These are phyloP conservation scores for Campoletis raptor DNA, from an alignment of 2,888 invertebrate genomes.

Conservation along the genomic window DNA sequence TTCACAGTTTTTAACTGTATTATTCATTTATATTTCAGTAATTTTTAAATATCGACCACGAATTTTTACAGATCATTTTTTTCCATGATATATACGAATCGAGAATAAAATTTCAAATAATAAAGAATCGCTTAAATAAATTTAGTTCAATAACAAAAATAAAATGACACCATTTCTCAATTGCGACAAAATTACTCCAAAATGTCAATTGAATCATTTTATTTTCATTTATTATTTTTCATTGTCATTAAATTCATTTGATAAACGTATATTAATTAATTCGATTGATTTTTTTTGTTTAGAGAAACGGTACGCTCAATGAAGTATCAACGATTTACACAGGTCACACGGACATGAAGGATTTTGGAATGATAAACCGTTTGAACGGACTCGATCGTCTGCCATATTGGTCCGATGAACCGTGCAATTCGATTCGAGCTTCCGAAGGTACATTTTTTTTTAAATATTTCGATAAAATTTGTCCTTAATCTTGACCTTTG, in stretches of 20 bases:
- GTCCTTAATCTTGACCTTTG: background rate
- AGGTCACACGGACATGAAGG: conserved; percentile 90
- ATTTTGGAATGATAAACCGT: conserved; percentile 91
- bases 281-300: background rate
- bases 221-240: too few species aligned
- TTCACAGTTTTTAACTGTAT: too few species aligned
- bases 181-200: too few species aligned
- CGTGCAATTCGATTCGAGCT: conserved; percentile 88
- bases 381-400: conserved; percentile 91
- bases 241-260: background rate
- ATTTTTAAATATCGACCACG: too few species aligned
- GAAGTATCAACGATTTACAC: conserved; percentile 93
- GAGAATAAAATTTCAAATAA: background rate
- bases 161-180: background rate
- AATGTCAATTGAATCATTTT: too few species aligned
- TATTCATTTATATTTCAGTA: too few species aligned
- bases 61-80: too few species aligned
- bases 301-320: conserved; percentile 93
- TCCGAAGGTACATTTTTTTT: conserved; percentile 83
- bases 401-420: conserved; percentile 91
- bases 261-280: background rate
- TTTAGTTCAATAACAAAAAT: background rate
- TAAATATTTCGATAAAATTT: background rate
- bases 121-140: background rate
- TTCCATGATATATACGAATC: too few species aligned